Conservation (phyloP, 1,140 invertebrate genomes). For the Rhynchophorus ferrugineus region DNA sequence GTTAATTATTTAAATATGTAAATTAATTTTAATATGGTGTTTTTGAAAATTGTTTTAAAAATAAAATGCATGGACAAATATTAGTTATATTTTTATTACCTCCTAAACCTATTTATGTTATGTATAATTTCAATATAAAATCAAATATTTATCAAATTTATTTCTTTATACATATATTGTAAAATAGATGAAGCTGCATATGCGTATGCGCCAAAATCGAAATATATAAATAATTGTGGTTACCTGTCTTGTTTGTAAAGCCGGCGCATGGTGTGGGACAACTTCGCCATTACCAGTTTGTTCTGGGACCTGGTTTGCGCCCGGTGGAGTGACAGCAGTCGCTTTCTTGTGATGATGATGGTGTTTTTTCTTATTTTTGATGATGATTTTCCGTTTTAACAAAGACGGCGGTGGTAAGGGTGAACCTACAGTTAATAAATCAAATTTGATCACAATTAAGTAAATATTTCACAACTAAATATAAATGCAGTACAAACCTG, state of each 20-base stretch:
- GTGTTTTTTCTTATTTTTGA: conserved; percentile 98
- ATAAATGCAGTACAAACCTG: conserved; percentile 37
- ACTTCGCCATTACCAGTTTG: conserved; percentile 55
- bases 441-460: conserved; percentile 11
- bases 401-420: conserved; percentile 80
- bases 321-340: conserved; percentile 36
- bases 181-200: too few relatives aligned
- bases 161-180: too few relatives aligned
- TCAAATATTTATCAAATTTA: too few relatives aligned
- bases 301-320: conserved; percentile 29
- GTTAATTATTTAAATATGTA: too few relatives aligned
- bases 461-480: background rate
- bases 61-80: too few relatives aligned
- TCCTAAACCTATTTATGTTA: too few relatives aligned
- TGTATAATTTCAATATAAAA: too few relatives aligned
- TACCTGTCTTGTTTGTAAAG: conserved; percentile 55
- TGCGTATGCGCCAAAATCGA: too few relatives aligned
- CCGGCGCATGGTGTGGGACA: conserved; percentile 46
- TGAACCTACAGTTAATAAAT: conserved; percentile 48
- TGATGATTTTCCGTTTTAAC: conserved; percentile 87
- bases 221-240: too few relatives aligned
- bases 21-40: too few relatives aligned
- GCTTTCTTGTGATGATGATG: conserved; percentile 64
- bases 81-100: too few relatives aligned
- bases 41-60: too few relatives aligned